Conservation (phyloP, 1,140 invertebrate species). For the Chelonus insularis region DNA sequence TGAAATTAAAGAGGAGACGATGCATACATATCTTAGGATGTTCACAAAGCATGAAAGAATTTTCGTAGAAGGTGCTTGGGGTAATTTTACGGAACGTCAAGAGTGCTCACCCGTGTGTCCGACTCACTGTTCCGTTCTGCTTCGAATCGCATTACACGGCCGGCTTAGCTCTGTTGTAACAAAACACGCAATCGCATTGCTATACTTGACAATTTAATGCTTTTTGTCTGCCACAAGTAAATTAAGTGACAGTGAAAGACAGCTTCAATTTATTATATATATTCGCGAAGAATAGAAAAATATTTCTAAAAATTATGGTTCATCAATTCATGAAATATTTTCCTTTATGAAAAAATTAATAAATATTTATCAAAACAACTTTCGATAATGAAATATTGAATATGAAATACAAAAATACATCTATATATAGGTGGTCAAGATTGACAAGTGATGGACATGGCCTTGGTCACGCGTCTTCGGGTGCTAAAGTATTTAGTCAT, state of each 20-base stretch:
- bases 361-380: too few relatives aligned
- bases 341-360: too few relatives aligned
- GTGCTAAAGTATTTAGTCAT: conserved; percentile 24
- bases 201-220: conserved; percentile 19
- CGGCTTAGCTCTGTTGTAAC: conserved; percentile 17
- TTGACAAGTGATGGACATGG: not conserved
- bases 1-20: not conserved
- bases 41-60: conserved; percentile 7
- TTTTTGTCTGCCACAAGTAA: not conserved
- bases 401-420: not conserved
- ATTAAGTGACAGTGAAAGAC: conserved; percentile 7
- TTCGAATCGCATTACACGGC: conserved; percentile 21
- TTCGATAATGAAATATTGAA: too few relatives aligned
- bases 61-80: conserved; percentile 6
- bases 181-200: conserved; percentile 17
- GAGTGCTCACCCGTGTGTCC: conserved; percentile 13
- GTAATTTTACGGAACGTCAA: conserved; percentile 20
- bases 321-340: too few relatives aligned
- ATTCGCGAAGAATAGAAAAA: too few relatives aligned
- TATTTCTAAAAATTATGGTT: too few relatives aligned
- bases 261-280: not conserved
- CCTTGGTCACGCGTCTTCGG: conserved; percentile 11
- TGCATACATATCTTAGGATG: conserved; percentile 2
- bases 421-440: not conserved
- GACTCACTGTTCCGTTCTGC: conserved; percentile 17